phyloP scores from a whole-genome alignment of 2,113 vertebrate species.

The Fulica atra region DNA sequence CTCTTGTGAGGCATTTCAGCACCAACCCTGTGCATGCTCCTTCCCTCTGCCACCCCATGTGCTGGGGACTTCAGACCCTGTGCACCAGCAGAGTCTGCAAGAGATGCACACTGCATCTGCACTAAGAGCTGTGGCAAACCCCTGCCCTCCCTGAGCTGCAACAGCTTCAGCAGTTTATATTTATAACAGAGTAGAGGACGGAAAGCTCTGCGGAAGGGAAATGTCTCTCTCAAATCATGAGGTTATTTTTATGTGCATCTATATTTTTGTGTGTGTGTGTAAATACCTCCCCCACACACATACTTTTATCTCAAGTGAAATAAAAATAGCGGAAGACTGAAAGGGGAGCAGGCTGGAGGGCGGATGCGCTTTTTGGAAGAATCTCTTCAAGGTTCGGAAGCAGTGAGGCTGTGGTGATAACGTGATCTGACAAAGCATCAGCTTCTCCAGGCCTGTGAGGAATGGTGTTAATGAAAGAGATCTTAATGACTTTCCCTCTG shows the following conservation, averaged over 20 bases:
- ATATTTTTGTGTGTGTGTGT: slow-evolving; percentile 15
- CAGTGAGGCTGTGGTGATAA: slow-evolving; percentile 26
- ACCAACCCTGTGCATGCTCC: not conserved
- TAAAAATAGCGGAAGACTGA: slow-evolving; percentile 20
- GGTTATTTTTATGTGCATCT: slow-evolving; percentile 33
- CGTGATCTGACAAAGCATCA: slow-evolving; percentile 46
- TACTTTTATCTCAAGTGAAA: not conserved
- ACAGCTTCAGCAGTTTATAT: not conserved
- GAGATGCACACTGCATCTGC: not conserved
- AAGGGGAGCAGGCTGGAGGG: not conserved
- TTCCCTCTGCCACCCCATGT: not conserved
- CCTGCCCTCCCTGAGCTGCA: fast-evolving
- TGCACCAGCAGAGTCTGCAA: not conserved
- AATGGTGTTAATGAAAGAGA: slow-evolving; percentile 31
- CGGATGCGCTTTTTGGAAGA: slow-evolving; percentile 11
- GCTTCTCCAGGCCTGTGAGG: slow-evolving; percentile 40
- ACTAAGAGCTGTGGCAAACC: not conserved
- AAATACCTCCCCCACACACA: not conserved
- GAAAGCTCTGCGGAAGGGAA: not conserved
- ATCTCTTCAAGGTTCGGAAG: slow-evolving; percentile 41
- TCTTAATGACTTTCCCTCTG: slow-evolving; percentile 39
- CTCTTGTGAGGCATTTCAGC: not conserved
- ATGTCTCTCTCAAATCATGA: not conserved
- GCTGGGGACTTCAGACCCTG: fast-evolving
- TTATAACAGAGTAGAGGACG: not conserved